Evolutionary conservation across 1,140 invertebrate genomes (phyloP), one percentile per base, ranked within the genome.

Genomic region (Pseudomyrmex pallidus): DNA sequence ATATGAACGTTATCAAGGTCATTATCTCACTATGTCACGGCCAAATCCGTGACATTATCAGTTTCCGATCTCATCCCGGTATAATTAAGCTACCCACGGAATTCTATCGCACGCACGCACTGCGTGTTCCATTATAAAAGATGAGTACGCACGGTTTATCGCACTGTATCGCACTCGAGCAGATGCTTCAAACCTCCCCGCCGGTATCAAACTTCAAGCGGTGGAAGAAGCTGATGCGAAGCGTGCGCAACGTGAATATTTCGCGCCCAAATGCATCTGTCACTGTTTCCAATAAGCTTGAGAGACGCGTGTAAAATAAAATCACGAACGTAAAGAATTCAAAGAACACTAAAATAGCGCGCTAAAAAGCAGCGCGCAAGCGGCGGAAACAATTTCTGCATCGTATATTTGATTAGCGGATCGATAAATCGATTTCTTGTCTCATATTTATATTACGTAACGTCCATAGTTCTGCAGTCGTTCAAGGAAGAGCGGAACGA

Each of bases 21-120:
- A 35, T 73, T 59, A 46, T 59, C 2, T 59, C 56, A 73, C 12
- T 1, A 25, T 46, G 17, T 48, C 56, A 73, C 12, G 54, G 70
- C 17, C 56, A 46, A 73, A 73, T 73, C 9, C 54, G 12, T 12
- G 44, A 48, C 44, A 46, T 61, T 74, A 15, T 22, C 17, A 5
- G 17, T 13, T 15, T 61, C 10, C 9, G 10, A 12, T 22, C n/a
- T 52, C n/a, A 44, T 54, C 15, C n/a, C 3, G n/a, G 8, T 44
- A 22, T 70, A 10, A 70, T 54, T 48, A 66, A 35, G 4, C 17
- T 4, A 7, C 10, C n/a, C 15, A 68, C 9, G 13, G 56, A 35
- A 59, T 57, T 17, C 46, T 20, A 22, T 72, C 52, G 17, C 35
- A 61, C 61, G 25, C 15, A 13, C 35, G 7, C 35, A 35, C 4